phyloP scores from a whole-genome alignment of 1,140 invertebrate species.

The Teleopsis dalmanni region DNA sequence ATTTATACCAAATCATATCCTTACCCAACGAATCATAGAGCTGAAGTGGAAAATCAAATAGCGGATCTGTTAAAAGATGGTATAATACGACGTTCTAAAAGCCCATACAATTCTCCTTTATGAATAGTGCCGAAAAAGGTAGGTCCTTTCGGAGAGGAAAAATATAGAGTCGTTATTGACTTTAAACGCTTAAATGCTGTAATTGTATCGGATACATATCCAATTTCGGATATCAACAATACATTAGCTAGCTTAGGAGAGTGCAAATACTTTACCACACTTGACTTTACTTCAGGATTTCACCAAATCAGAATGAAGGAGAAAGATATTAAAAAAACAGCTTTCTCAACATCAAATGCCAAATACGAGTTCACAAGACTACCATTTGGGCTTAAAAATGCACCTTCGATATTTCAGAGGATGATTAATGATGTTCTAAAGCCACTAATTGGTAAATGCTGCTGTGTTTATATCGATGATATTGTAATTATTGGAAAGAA shows the following conservation, averaged over 20 bases:
- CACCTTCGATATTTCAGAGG: constrained; percentile 29
- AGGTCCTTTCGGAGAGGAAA: constrained; percentile 5
- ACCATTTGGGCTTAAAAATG: constrained; percentile 19
- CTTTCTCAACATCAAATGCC: constrained; percentile 30
- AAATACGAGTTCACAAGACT: constrained; percentile 20
- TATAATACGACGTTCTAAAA: constrained; percentile 4
- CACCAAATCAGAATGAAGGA: constrained; percentile 43
- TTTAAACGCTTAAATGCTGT: constrained; percentile 40
- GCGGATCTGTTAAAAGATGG: not conserved
- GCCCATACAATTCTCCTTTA: constrained; percentile 6
- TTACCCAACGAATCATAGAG: not conserved
- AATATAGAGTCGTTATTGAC: constrained; percentile 34
- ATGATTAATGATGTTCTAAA: constrained; percentile 15
- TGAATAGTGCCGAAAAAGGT: not conserved
- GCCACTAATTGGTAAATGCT: not conserved
- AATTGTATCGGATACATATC: constrained; percentile 45
- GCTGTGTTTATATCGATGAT: constrained; percentile 12
- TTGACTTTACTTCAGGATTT: constrained; percentile 46
- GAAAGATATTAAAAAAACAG: constrained; percentile 39
- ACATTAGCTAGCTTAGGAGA: constrained; percentile 40
- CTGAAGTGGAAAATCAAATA: not conserved
- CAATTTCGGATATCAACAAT: constrained; percentile 45
- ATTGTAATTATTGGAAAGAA: constrained; percentile 23
- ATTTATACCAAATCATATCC: constrained; percentile 8
- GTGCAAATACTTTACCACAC: constrained; percentile 36